Evolutionary conservation across 2,888 invertebrate species (phyloP).

Genomic region (Epiblema foenella): DNA sequence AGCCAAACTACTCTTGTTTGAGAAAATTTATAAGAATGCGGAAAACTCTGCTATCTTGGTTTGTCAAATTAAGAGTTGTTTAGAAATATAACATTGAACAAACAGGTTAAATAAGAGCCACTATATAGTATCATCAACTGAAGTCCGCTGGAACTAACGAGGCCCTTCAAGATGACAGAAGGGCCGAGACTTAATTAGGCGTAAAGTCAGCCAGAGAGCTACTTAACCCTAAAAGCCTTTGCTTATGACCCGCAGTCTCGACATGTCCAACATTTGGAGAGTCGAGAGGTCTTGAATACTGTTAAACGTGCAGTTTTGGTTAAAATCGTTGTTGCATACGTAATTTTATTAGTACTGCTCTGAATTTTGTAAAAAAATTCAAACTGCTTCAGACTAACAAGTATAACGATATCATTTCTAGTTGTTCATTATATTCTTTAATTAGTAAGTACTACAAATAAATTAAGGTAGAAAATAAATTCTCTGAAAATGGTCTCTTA

Average conservation of each 20-base stretch:
- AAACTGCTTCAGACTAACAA: not conserved
- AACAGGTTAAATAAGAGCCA: conserved; percentile 19
- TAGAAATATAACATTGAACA: not conserved
- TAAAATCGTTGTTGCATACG: not conserved
- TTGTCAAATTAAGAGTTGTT: not conserved
- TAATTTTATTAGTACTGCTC: not conserved
- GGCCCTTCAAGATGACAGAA: conserved; percentile 27
- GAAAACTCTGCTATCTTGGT: too few species aligned
- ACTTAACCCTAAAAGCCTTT: conserved; percentile 42
- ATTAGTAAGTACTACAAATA: not conserved
- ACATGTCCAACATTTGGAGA: conserved; percentile 54
- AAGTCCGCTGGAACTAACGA: conserved; percentile 28
- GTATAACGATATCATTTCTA: not conserved
- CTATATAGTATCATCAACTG: not conserved
- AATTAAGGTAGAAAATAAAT: not conserved
- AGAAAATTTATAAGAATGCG: not conserved
- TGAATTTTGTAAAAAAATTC: not conserved
- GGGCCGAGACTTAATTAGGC: conserved; percentile 46
- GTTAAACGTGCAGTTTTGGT: conserved; percentile 23
- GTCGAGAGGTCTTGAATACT: conserved; percentile 45
- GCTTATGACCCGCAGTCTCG: conserved; percentile 39
- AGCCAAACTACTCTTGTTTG: too few species aligned
- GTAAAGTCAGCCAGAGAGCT: conserved; percentile 38
- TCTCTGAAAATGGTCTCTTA: not conserved
- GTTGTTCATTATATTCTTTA: not conserved